Evolutionary conservation across 2,797 vertebrate genomes (phyloP), one percentile per base, ranked within the genome.

Genomic region (Avahi laniger): DNA sequence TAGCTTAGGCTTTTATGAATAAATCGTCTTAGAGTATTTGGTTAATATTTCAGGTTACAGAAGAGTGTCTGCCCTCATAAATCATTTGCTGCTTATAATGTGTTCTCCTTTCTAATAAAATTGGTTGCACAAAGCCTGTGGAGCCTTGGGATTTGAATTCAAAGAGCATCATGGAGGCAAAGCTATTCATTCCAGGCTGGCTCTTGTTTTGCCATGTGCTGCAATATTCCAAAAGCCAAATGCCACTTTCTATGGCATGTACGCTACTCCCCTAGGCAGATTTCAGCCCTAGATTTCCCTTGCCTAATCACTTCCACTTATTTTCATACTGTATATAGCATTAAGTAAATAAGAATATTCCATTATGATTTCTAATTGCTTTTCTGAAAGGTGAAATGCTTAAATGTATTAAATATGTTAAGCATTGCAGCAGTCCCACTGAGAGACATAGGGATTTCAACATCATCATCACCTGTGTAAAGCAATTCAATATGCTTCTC

Each of bases 31-130:
- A 94, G 72, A 48, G 48, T 65, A 28, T 86, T 91, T 76, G 7
- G 70, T 33, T 87, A 97, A 96, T 70, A 93, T 65, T 46, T 6
- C 28, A 90, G 93, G 92, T 50, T 91, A 12, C 46, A 83, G 48
- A 95, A 97, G 30, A 52, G 4, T 63, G 84, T 65, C 10, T 79
- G 86, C 33, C 5, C 41, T 94, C 96, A 81, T 61, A 97, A 98
- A 96, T 96, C 46, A 94, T 50, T 91, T 90, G 15, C 88, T 97
- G 63, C 30, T 86, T 95, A 95, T 89, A 88, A 94, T 67, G 3
- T 88, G 7, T 22, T 94, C 81, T 91, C 28, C 94, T 95, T 98
- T 89, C 38, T 97, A 96, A 97, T 95, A 98, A 97, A 95, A 95
- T 86, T 95, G 78, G 24, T 95, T 69, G 63, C 89, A 33, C 38